Conservation (phyloP, 2,797 vertebrate genomes). For the Distichodus sexfasciatus region DNA sequence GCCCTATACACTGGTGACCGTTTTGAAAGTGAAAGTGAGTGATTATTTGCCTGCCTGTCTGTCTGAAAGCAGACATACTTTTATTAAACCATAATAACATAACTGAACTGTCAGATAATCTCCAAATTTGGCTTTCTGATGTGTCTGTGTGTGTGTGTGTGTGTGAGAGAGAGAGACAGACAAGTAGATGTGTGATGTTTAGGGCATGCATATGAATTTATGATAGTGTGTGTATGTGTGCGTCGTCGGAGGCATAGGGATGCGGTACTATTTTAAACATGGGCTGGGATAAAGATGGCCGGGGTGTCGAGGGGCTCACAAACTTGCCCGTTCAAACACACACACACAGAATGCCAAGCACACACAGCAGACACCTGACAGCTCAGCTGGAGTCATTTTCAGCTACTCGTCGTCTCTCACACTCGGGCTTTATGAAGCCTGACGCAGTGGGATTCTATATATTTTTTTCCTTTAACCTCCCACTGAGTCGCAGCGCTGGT, state of each 20-base stretch:
- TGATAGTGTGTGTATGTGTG: no score
- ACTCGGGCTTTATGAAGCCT: neutral
- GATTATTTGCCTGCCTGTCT: no score
- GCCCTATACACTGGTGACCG: no score
- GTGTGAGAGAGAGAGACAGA: neutral
- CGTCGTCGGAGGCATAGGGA: no score
- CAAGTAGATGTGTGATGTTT: no score
- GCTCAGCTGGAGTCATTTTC: neutral
- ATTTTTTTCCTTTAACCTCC: neutral
- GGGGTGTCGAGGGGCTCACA: slow-evolving; percentile 12
- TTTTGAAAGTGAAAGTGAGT: no score
- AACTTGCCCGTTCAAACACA: neutral
- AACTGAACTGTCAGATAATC: no score
- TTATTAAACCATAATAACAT: no score
- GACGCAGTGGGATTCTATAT: neutral
- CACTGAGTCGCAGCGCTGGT: neutral
- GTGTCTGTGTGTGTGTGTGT: no score
- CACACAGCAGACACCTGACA: slow-evolving; percentile 18
- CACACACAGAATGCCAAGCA: neutral
- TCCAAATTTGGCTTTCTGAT: no score
- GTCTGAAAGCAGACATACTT: no score
- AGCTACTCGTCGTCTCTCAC: neutral
- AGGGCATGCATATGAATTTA: no score
- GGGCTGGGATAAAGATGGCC: neutral
- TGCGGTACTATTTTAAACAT: slow-evolving; percentile 28